Percentiles rank a stretch among this genome's conserved stretches.
phyloP scores from a whole-genome alignment of 2,797 vertebrate species.

The Chloroceryle amazona region DNA sequence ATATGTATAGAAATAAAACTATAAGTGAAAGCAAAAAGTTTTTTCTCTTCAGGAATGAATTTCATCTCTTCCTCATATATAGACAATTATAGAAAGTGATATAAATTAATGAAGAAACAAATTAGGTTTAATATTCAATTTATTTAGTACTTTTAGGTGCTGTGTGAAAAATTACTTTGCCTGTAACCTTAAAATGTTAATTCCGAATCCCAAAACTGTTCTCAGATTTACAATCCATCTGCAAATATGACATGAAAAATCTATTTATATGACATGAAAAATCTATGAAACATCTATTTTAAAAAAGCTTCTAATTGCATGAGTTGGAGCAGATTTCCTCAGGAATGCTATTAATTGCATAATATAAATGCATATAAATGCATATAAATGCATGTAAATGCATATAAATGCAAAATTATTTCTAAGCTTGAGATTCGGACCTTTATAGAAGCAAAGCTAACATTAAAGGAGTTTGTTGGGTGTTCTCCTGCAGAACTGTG shows the following conservation, averaged over 20 bases:
- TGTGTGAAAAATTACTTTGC: not conserved
- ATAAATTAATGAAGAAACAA: not conserved
- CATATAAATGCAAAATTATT: not conserved
- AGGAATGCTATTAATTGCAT: not conserved
- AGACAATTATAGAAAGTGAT: not conserved
- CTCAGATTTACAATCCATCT: not conserved
- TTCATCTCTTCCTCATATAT: not conserved
- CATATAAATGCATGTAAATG: too few relatives aligned
- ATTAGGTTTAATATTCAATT: not conserved
- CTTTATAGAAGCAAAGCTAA: not conserved
- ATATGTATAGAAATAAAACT: accelerated
- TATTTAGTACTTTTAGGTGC: not conserved
- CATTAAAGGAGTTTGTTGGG: not conserved
- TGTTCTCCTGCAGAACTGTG: not conserved
- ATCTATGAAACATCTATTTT: too few relatives aligned
- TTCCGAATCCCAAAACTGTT: not conserved
- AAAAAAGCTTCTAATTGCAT: not conserved
- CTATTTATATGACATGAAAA: too few relatives aligned
- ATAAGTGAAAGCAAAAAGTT: not conserved
- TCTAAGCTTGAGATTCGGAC: not conserved
- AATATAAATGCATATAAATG: too few relatives aligned
- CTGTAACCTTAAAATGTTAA: not conserved
- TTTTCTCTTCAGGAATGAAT: not conserved
- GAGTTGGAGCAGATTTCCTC: not conserved
- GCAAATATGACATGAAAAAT: not conserved